phyloP scores from a whole-genome alignment of 2,888 invertebrate species.

The Capitulum mitella region DNA sequence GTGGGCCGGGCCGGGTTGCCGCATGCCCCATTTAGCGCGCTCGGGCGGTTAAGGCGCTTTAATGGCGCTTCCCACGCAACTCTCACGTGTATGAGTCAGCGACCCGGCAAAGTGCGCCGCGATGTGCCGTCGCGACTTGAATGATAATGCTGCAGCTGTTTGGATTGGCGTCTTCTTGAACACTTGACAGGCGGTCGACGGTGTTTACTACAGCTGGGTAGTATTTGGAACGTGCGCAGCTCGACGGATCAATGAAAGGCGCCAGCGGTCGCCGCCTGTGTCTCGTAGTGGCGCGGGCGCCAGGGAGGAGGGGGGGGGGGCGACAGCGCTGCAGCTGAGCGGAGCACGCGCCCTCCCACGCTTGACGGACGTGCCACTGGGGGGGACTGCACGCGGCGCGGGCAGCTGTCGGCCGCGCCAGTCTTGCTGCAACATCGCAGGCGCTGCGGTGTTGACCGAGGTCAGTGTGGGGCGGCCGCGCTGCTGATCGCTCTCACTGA shows the following conservation, averaged over 20 bases:
- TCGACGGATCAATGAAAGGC: background rate
- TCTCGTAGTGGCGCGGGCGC: background rate
- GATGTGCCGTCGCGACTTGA: background rate
- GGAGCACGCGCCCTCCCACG: background rate
- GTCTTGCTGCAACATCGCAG: background rate
- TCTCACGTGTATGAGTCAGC: background rate
- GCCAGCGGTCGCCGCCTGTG: background rate
- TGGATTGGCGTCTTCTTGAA: background rate
- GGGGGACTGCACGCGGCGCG: too few species aligned
- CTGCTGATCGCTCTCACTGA: too few species aligned
- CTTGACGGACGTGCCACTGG: too few species aligned
- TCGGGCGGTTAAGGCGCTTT: background rate
- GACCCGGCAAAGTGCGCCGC: background rate
- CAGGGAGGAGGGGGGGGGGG: background rate
- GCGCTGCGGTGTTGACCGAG: background rate
- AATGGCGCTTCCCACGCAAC: background rate
- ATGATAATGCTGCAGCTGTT: background rate
- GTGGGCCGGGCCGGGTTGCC: background rate
- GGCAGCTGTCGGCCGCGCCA: background rate
- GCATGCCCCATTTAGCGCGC: background rate
- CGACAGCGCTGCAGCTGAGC: background rate
- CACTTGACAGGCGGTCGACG: background rate
- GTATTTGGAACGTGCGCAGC: background rate
- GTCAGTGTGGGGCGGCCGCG: background rate
- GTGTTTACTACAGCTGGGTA: conserved; percentile 8